Base-by-base conservation (phyloP, 2,888 invertebrate species). In the Thymelicus sylvestris region DNA sequence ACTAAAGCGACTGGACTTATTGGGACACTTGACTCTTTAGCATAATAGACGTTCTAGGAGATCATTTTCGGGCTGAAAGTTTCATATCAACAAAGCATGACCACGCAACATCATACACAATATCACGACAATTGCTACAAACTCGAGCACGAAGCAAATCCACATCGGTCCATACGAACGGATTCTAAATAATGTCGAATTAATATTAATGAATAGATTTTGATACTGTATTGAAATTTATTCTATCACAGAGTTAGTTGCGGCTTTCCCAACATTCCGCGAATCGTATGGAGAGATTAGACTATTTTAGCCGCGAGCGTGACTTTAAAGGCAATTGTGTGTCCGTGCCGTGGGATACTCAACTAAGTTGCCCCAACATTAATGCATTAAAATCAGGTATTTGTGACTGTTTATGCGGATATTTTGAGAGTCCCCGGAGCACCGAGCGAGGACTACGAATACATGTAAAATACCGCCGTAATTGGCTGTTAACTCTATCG, bases 301-400 rank as follows among this genome's bases (percentile, higher is more conserved):
- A 76, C 76, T 72, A 72, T 79, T 79, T 78, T 76, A 78, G 75
- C 72, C 55, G 70, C 76, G 75, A 79, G 76, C 81, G 81, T 82
- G 81, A 81, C 81, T 78, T 59, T 72, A 71, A 72, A 74, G 74
- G 80, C 79, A 79, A 79, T 81, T 81, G 77, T 76, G 71, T 65
- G 66, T 47, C 69, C 64, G 73, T 72, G 75, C 76, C 79, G 78
- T 80, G 80, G 78, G 76, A 79, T 77, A 75, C 74, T 69, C 75
- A 77, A 67, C 73, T 74, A 73, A 74, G 74, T 73, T 68, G 73
- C 59, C 69, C 68, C 57, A 59, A 70, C 69, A 65, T 70, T 70
- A 70, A 65, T 70, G 70, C 65, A 70, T 70, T 70, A 70, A 65
- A 70, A 70, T 70, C 70, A 70, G 70, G 64, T 69, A 69, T 69